Conservation (phyloP, 2,113 vertebrate species). For the Strix aluco region DNA sequence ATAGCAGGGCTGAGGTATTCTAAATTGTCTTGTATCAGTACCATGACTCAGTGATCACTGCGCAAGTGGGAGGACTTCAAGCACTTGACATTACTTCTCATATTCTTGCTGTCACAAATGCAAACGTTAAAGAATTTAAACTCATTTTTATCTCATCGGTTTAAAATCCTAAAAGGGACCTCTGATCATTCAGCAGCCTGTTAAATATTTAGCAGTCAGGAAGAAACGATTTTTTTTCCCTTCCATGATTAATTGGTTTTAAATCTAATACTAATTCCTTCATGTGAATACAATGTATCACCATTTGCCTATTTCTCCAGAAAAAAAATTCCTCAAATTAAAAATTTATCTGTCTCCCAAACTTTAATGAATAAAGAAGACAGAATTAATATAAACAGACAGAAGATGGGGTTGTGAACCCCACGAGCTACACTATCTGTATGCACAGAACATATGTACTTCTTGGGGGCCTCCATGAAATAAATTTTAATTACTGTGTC, state of each 20-base stretch:
- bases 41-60: constrained; percentile 33
- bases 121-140: constrained; percentile 23
- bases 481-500: neutral
- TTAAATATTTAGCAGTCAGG: constrained; percentile 12
- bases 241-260: neutral
- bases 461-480: neutral
- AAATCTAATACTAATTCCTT: neutral
- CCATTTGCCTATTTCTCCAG: neutral
- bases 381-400: neutral
- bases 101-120: constrained; percentile 20
- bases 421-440: neutral
- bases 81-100: constrained; percentile 15
- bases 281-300: neutral
- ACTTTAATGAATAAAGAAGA: neutral
- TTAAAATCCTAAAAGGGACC: constrained; percentile 19
- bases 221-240: neutral
- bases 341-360: neutral
- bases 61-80: constrained; percentile 24
- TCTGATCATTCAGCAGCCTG: neutral
- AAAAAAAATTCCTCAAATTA: neutral
- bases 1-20: neutral
- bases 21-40: constrained; percentile 9
- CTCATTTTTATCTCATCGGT: neutral
- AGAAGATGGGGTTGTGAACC: neutral
- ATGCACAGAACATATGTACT: neutral